Base-by-base conservation (phyloP, 2,888 invertebrate genomes). In the Agrotis clavis region DNA sequence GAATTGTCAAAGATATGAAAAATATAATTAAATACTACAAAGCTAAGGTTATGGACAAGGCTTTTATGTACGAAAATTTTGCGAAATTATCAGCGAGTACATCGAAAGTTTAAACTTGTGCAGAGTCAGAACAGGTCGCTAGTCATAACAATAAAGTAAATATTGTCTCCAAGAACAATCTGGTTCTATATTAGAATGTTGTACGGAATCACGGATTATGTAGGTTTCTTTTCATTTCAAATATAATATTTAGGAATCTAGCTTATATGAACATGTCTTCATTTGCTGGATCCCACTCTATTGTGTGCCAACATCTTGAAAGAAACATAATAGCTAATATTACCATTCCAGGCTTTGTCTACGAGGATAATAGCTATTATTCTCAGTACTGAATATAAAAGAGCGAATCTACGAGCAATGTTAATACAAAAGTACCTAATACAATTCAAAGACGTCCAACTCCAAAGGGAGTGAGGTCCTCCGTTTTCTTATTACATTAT, bases 401-500 rank as follows among this genome's bases (percentile, higher is more conserved):
- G 64, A 70, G 62, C 35, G 63, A 74, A 77, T 67, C 16, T 51
- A 74, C 79, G 70, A 74, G 72, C 74, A 72, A 84, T 70, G 81
- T 69, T 67, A 80, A 71, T 71, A 74, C 69, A 50, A 80, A 64
- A 73, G 67, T 71, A 70, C 62, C 75, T 67, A 81, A 79, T 73
- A 72, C 67, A 64, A 78, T 74, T 73, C 75, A 68, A 78, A 77
- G 80, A 78, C 62, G 72, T 75, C 78, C 69, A 77, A 82, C 72
- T 77, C 78, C 69, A 77, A 82, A 82, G 74, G 83, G 80, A 84
- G 76, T 67, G 67, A 72, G 79, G 80, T 74, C 79, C 71, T 74
- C 62, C 72, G 77, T 85, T 86, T 90, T 88, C 90, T 92, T 92
- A 93, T 94, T 93, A 92, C 94, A 95, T 95, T 95, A 95, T 86